These are phyloP conservation scores for Emydocephalus ijimae DNA, from an alignment of 2,113 vertebrate genomes.

Conservation along the genomic window DNA sequence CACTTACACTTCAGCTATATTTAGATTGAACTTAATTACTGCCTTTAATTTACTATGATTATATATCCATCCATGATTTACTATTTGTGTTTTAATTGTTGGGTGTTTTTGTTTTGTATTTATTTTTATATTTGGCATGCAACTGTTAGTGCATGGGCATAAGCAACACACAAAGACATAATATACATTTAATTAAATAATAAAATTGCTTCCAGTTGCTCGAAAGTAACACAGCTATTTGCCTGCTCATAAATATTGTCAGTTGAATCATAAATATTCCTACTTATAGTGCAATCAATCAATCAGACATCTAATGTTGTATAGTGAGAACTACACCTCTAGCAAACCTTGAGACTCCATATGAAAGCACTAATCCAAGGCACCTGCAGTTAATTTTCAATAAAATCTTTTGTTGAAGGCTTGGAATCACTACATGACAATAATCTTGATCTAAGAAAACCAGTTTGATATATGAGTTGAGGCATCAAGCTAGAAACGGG, in stretches of 20 bases:
- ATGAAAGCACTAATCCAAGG: not conserved
- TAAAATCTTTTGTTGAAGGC: not conserved
- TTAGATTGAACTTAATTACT: not conserved
- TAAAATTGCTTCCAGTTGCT: not conserved
- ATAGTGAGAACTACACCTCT: not conserved
- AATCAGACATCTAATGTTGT: not conserved
- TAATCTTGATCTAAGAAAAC: not conserved
- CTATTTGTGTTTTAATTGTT: not conserved
- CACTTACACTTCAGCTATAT: not conserved
- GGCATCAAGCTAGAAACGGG: not conserved
- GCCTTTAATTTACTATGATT: not conserved
- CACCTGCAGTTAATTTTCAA: not conserved
- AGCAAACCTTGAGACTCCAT: not conserved
- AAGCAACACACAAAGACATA: not conserved
- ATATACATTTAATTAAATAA: not conserved
- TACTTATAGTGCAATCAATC: not conserved
- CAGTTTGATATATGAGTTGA: not conserved
- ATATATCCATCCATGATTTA: not conserved
- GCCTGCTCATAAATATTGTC: not conserved
- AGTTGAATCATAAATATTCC: not conserved
- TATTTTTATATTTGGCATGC: not conserved
- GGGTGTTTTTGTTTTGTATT: not conserved
- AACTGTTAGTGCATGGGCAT: not conserved
- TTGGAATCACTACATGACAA: not conserved
- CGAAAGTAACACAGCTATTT: not conserved